Evolutionary conservation across 2,888 invertebrate species (phyloP), one percentile per base, ranked within the genome.

Genomic region (Bembecia ichneumoniformis): DNA sequence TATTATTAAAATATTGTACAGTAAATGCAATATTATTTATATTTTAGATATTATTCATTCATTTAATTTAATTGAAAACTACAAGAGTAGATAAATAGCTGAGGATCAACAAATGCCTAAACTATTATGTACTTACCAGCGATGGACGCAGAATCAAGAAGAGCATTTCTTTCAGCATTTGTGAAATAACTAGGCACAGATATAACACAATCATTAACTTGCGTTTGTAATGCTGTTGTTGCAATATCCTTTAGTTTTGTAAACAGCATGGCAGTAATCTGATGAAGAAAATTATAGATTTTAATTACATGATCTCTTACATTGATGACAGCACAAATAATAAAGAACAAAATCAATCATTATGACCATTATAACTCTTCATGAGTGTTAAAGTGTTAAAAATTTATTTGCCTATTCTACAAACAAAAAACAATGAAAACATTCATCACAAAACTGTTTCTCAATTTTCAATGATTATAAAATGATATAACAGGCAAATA

Each of bases 161-260:
- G 82, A 13, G 98, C 95, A 71, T 95, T 93, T 58, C 99, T 91
- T 81, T 99, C 98, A 51, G 93, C 91, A 86, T 99, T 98, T 43
- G 98, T 98, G 74, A 92, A 99, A 82, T 94, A 99, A 49, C 94
- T 93, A 49, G 99, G 99, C 54, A 96, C 96, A 52, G 96, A 94
- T 68, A 97, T 95, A 43, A 97, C 97, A 82, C 97, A 97, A 80
- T 97, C 97, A 74, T 95, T 95, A 47, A 98, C 93, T 74, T 95
- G 96, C 17, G 96, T 96, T 70, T 95, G 94, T 59, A 99, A 84
- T 36, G 95, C 96, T 59, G 84, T 90, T 56, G 96, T 93, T 20
- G 98, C 95, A 56, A 92, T 93, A 64, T 96, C 96, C 82, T 97
- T 98, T 56, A 99, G 87, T 83, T 99, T 99, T 35, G 98, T 98